A percentile compares a stretch with the other conserved stretches of the same genome.
phyloP scores from a whole-genome alignment of 2,888 invertebrate species.

The Drosophila rubida region DNA sequence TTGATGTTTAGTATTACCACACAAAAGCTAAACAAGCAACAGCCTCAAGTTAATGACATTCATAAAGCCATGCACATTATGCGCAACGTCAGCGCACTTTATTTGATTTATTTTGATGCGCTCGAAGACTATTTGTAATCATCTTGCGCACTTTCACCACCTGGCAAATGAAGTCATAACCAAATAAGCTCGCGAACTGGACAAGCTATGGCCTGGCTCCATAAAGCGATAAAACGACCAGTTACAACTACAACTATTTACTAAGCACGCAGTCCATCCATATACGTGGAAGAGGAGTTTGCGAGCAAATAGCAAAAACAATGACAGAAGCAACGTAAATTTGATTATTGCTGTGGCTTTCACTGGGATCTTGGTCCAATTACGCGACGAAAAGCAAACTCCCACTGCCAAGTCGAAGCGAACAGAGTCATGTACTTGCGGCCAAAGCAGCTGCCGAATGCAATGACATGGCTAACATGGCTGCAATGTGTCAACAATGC shows the following conservation, averaged over 20 bases:
- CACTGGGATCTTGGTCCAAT: constrained; percentile 61
- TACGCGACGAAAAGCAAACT: constrained; percentile 44
- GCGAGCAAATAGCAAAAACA: constrained; percentile 11
- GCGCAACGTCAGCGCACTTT: constrained; percentile 36
- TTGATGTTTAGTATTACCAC: constrained; percentile 21
- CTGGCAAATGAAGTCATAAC: constrained; percentile 76
- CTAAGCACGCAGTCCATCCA: constrained; percentile 9
- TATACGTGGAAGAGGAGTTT: constrained; percentile 21
- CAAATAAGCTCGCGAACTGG: constrained; percentile 62
- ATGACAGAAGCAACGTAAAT: constrained; percentile 10
- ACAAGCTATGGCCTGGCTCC: constrained; percentile 29
- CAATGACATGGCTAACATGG: constrained; percentile 71
- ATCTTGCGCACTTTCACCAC: constrained; percentile 68
- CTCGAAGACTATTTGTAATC: constrained; percentile 35
- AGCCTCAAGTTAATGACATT: constrained; percentile 46
- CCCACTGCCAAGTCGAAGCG: constrained; percentile 29
- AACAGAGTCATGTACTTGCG: constrained; percentile 13
- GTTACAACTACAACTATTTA: constrained; percentile 5
- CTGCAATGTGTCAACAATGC: constrained; percentile 78
- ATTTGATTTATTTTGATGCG: constrained; percentile 68
- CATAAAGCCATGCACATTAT: constrained; percentile 55
- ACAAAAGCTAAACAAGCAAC: constrained; percentile 16
- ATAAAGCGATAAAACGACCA: constrained; percentile 41
- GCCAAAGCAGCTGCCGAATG: constrained; percentile 31
- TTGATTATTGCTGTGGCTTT: constrained; percentile 51